A percentile compares a stretch with the other conserved stretches of the same genome.
Evolutionary conservation across 1,140 invertebrate genomes (phyloP).

Genomic region (Trypoxylus dichotomus): DNA sequence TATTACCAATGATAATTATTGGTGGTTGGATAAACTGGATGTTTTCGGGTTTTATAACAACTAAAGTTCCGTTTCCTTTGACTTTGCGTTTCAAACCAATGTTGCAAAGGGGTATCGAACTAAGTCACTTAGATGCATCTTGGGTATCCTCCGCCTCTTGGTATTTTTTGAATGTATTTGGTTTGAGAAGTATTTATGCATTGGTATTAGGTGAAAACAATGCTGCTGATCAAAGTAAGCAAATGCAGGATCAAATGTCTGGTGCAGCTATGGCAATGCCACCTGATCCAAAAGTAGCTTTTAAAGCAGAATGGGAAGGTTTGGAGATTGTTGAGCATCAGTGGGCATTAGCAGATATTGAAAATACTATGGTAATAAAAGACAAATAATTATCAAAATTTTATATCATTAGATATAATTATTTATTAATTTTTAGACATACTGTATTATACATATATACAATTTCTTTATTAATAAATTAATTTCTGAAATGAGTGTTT

Average conservation of each 20-base stretch:
- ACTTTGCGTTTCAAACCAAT: constrained; percentile 98
- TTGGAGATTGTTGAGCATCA: constrained; percentile 94
- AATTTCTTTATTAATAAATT: neutral
- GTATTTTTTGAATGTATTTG: constrained; percentile 99
- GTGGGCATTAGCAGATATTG: constrained; percentile 82
- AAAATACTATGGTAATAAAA: constrained; percentile 60
- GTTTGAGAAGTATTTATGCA: constrained; percentile 95
- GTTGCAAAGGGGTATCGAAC: constrained; percentile 96
- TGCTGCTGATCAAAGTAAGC: constrained; percentile 93
- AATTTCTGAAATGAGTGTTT: neutral
- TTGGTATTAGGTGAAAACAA: constrained; percentile 98
- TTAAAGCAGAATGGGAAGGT: constrained; percentile 99
- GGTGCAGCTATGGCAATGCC: constrained; percentile 96
- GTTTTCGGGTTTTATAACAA: constrained; percentile 99
- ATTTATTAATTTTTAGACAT: constrained; percentile 8
- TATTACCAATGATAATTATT: constrained; percentile 97
- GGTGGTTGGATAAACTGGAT: constrained; percentile 99
- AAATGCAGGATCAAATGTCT: constrained; percentile 98
- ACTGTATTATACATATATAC: neutral
- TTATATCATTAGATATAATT: constrained; percentile 2
- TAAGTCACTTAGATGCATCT: constrained; percentile 93
- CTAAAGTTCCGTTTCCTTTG: constrained; percentile 97
- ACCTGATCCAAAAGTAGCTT: constrained; percentile 96
- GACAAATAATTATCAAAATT: constrained; percentile 39
- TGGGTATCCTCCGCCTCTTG: constrained; percentile 99